Percentiles rank a stretch among this genome's conserved stretches.
phyloP scores from a whole-genome alignment of 2,888 invertebrate species.

The Ophion slaviceki region DNA sequence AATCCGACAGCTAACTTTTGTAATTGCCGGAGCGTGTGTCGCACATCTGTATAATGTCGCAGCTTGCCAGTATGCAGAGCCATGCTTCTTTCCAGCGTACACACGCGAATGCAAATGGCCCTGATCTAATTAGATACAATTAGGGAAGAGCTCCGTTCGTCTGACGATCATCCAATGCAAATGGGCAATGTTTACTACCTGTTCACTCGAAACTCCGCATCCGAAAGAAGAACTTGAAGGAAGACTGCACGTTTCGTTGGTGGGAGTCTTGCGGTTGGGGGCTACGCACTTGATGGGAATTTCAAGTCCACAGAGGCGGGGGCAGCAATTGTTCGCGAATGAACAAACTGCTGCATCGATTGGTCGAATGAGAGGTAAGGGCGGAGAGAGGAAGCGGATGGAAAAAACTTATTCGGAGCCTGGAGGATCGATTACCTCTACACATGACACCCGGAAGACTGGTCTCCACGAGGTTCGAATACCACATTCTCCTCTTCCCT shows the following conservation, averaged over 20 bases:
- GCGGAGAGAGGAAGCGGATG: background rate
- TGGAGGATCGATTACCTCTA: constrained; percentile 56
- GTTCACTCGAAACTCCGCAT: background rate
- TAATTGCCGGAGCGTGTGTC: constrained; percentile 52
- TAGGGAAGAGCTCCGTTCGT: constrained; percentile 34
- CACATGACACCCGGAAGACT: constrained; percentile 61
- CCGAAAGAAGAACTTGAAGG: background rate
- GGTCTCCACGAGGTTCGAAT: constrained; percentile 51
- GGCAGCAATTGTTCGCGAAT: background rate
- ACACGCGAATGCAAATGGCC: constrained; percentile 46
- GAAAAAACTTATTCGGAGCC: constrained; percentile 29
- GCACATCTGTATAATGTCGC: constrained; percentile 27
- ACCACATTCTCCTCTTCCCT: constrained; percentile 44
- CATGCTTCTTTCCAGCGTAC: background rate
- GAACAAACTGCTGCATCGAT: constrained; percentile 22
- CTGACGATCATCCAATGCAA: background rate
- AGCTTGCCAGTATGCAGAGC: no score
- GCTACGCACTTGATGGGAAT: constrained; percentile 25
- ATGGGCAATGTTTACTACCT: background rate
- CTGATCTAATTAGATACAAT: constrained; percentile 61
- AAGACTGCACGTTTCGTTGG: background rate
- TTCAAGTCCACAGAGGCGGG: background rate
- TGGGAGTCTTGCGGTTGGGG: background rate
- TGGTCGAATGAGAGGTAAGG: background rate
- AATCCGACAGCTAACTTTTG: constrained; percentile 16